Base-by-base conservation (phyloP, 2,888 invertebrate species). In the Eupithecia insigniata region DNA sequence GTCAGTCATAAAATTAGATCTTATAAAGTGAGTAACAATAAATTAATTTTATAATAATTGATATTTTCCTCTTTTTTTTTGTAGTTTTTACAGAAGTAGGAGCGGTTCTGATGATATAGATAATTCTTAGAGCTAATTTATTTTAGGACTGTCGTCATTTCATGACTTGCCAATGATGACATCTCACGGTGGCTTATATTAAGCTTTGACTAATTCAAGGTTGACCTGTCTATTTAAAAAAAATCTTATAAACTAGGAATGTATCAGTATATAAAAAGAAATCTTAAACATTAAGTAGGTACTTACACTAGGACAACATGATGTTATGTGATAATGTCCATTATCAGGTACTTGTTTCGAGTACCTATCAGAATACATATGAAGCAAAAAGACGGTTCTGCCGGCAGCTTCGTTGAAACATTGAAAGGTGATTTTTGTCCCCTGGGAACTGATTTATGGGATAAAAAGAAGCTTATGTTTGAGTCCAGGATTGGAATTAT, bases 131-230 rank as follows among this genome's bases (percentile, higher is more conserved):
- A 32, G 61, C 8, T 32, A 32, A 32, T 61, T 61, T 61, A 30
- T 61, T 61, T 30, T 32, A 61, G 6, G 28, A 30, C 61, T 18
- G 32, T 61, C 69, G 61, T 67, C 72, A 62, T 58, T 60, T 62
- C 61, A 10, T 60, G 26, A 67, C 60, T 70, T 69, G 74, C 58
- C 67, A 58, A 68, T 75, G 77, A 71, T 73, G 76, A 78, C 79
- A 78, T 76, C 66, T 32, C 67, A 74, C 75, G 78, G 32, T 32
- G 61, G 55, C 69, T 70, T 74, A 74, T 69, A 14, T 62, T 22
- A 34, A 34, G 34, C 12, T 12, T n/a, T 62, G 61, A 62, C 61
- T 32, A n/a, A 34, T 62, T 62, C 61, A 62, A 62, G 61, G 61
- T 32, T 32, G 61, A 12, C 18, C 55, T 30, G 30, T 18, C 30